phyloP scores from a whole-genome alignment of 2,888 invertebrate species.

The Aspidapion aeneum region DNA sequence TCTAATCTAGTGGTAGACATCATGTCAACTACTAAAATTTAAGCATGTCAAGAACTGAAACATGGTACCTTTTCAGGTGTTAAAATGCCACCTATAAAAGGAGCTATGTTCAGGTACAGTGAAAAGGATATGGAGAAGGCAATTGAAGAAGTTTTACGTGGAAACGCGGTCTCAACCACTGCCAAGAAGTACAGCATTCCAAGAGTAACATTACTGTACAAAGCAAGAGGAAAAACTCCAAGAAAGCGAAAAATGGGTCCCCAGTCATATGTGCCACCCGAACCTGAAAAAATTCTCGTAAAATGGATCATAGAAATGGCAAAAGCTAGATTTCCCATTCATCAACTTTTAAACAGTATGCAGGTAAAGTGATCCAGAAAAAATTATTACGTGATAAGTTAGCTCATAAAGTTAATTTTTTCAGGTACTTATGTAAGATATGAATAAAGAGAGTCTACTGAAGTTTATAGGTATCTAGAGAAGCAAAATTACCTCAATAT shows the following conservation, averaged over 20 bases:
- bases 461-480: no score
- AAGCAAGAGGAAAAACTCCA: conserved; percentile 8
- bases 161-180: conserved; percentile 8
- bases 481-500: conserved; percentile 10
- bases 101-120: conserved; percentile 6
- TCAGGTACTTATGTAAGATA: no score
- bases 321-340: no score
- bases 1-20: conserved; percentile 15
- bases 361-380: no score
- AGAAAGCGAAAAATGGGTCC: conserved; percentile 12
- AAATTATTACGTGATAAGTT: no score
- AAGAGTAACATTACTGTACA: conserved; percentile 12
- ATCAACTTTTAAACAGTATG: no score
- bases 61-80: no score
- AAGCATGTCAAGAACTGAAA: no score
- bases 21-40: conserved; percentile 13
- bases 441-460: no score
- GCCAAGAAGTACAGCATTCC: conserved; percentile 8
- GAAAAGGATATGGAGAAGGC: conserved; percentile 10
- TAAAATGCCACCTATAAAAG: conserved; percentile 13
- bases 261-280: not conserved
- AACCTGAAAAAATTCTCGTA: no score
- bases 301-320: no score
- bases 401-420: no score
- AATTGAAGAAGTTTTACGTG: conserved; percentile 12